Evolutionary conservation across 1,140 invertebrate genomes (phyloP), one percentile per base, ranked within the genome.

Genomic region (Microplitis mediator): DNA sequence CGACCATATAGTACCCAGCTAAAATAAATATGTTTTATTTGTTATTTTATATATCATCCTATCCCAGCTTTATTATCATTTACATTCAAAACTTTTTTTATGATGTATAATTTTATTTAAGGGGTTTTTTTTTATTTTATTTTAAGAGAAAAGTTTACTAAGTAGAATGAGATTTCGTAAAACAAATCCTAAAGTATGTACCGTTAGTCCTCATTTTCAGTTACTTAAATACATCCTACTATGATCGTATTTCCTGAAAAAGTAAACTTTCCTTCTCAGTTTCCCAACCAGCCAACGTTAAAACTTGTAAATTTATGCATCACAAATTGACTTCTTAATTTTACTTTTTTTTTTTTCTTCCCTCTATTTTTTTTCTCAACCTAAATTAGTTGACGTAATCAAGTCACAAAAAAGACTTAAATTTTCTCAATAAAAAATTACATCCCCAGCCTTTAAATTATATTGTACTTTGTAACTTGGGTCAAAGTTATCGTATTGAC

Each of bases 1-100:
- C 94, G 73, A 94, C 92, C 71, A 93, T 93, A 85, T 96, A 97
- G 86, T 95, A 97, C 36, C 93, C 95, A 80, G 94, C 94, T 96
- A 88, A 66, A 88, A 89, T 69, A 82, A 82, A 85, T 73, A 34
- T 3, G 16, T 52, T 52, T 16, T 61, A 23, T 6, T 51, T 16
- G 4, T 60, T 69, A 56, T 23, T n/a, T 34, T 58, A 60, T 16
- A 39, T 39, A 8, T 39, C 0, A 39, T 8, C 23, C 0, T 23
- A 2, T 23, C 2, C 23, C 2, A 23, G 23, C 23, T 2, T 39
- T 39, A 0, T 39, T 39, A 39, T 39, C 39, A 39, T 39, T 39
- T 6, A 11, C 11, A 23, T 23, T 23, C 23, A 23, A 58, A 56
- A 16, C 23, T 9, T 35, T 54, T 58, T 2, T 39, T 39, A 39